A percentile compares a stretch with the other conserved stretches of the same genome.
These are phyloP conservation scores for Julus scanicus DNA, from an alignment of 2,888 invertebrate species.

Conservation along the genomic window DNA sequence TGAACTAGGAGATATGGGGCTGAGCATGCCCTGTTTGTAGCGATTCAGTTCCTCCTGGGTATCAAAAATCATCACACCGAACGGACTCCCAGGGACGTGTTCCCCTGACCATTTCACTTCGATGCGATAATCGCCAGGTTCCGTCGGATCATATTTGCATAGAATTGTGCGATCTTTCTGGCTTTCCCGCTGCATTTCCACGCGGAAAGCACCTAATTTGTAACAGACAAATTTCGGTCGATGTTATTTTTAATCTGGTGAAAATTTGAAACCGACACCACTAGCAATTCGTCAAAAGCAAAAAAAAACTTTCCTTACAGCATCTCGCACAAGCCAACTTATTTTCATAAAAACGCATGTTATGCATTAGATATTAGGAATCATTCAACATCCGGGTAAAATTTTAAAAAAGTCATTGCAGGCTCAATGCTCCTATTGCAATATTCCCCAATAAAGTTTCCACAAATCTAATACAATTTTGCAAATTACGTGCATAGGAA, in stretches of 20 bases:
- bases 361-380: not conserved
- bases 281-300: not conserved
- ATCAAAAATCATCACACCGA: conserved; percentile 99
- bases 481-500: too few relatives aligned
- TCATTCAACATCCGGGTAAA: too few relatives aligned
- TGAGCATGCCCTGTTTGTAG: conserved; percentile 65
- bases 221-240: not conserved
- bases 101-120: conserved; percentile 98
- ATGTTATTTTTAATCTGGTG: not conserved
- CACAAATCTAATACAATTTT: too few relatives aligned
- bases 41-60: conserved; percentile 91
- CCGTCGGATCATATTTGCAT: conserved; percentile 98
- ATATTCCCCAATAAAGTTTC: too few relatives aligned
- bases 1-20: conserved; percentile 55
- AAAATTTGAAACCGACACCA: not conserved
- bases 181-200: conserved; percentile 98
- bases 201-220: conserved; percentile 88
- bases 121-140: conserved; percentile 97
- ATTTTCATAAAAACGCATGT: not conserved
- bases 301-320: not conserved
- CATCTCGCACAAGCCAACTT: not conserved
- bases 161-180: conserved; percentile 98
- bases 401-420: too few relatives aligned
- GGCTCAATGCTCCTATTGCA: too few relatives aligned
- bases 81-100: conserved; percentile 97